phyloP scores from a whole-genome alignment of 2,888 invertebrate species.

The Agrilus biguttatus region DNA sequence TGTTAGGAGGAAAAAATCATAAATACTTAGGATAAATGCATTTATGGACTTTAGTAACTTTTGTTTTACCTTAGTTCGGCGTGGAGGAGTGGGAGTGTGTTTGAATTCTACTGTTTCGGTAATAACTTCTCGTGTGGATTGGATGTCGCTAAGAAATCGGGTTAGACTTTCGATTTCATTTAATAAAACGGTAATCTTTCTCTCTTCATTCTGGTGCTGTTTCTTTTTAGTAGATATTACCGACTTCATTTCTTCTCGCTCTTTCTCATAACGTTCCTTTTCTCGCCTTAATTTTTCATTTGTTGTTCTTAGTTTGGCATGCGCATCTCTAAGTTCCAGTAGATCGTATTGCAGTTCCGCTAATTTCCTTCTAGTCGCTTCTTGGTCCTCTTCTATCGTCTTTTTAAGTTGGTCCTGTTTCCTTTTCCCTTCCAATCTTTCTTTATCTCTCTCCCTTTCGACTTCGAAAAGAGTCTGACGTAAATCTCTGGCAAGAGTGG shows the following conservation, averaged over 20 bases:
- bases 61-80: constrained; percentile 43
- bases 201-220: constrained; percentile 51
- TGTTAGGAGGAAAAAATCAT: constrained; percentile 1
- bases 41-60: constrained; percentile 1
- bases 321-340: constrained; percentile 76
- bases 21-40: too few species aligned
- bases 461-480: constrained; percentile 80
- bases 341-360: constrained; percentile 76
- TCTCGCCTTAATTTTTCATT: constrained; percentile 82
- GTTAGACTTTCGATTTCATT: constrained; percentile 64
- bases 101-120: constrained; percentile 31
- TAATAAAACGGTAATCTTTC: constrained; percentile 54
- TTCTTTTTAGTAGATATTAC: constrained; percentile 34
- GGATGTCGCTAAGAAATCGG: constrained; percentile 59
- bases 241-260: constrained; percentile 47
- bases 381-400: constrained; percentile 75
- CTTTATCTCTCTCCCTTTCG: constrained; percentile 80
- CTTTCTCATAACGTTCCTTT: constrained; percentile 72
- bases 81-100: constrained; percentile 56
- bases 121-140: constrained; percentile 30
- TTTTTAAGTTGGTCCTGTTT: constrained; percentile 74
- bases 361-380: constrained; percentile 73
- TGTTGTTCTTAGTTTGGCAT: constrained; percentile 78
- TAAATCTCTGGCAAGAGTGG: constrained; percentile 74
- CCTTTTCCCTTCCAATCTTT: constrained; percentile 72